Conservation (phyloP, 2,113 vertebrate species). For the Turnix velox region DNA sequence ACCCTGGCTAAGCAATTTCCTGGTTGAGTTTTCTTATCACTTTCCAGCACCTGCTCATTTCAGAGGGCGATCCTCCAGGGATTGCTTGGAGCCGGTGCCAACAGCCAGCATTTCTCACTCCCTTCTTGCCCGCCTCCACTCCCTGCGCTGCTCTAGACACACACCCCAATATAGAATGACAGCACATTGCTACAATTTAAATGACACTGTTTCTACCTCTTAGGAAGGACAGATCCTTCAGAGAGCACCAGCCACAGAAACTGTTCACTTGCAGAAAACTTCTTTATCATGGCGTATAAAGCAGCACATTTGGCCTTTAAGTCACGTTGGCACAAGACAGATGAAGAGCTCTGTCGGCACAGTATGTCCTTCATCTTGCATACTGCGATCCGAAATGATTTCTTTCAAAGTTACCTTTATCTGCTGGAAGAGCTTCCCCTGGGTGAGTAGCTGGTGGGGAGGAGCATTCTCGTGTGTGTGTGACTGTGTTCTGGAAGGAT, state of each 20-base stretch:
- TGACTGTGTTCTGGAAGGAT: neutral
- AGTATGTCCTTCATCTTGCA: slow-evolving; percentile 94
- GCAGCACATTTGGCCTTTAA: slow-evolving; percentile 87
- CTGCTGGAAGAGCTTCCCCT: slow-evolving; percentile 87
- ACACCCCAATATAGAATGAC: slow-evolving; percentile 76
- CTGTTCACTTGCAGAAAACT: neutral
- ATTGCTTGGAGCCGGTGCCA: slow-evolving; percentile 64
- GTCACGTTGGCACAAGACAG: slow-evolving; percentile 86
- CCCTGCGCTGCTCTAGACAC: neutral
- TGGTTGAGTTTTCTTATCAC: slow-evolving; percentile 60
- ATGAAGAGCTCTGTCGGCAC: slow-evolving; percentile 86
- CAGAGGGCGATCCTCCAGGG: slow-evolving; percentile 64
- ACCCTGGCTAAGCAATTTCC: slow-evolving; percentile 67
- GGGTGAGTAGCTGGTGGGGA: slow-evolving; percentile 79
- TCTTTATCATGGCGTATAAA: slow-evolving; percentile 70
- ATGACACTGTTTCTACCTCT: slow-evolving; percentile 37
- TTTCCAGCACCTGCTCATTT: slow-evolving; percentile 71
- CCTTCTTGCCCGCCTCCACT: neutral
- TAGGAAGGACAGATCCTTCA: slow-evolving; percentile 8
- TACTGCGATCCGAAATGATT: slow-evolving; percentile 84
- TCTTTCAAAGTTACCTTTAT: slow-evolving; percentile 95
- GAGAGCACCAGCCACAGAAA: slow-evolving; percentile 16
- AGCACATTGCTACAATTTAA: slow-evolving; percentile 55
- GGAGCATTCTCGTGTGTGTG: neutral
- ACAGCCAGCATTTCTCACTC: slow-evolving; percentile 54